These are phyloP conservation scores for Lacanobia oleracea DNA, from an alignment of 2,888 invertebrate species.

Conservation along the genomic window DNA sequence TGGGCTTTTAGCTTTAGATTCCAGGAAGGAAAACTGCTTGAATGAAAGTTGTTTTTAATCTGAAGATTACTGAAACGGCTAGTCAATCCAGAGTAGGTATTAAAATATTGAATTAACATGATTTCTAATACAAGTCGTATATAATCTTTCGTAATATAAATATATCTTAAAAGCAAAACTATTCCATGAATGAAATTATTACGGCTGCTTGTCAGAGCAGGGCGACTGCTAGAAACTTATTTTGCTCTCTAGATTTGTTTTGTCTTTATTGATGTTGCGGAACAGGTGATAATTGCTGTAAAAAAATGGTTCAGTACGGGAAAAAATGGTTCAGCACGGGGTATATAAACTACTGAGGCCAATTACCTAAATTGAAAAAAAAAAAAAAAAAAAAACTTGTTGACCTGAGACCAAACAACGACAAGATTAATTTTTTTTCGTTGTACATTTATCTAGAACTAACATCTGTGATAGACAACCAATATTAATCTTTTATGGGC, in stretches of 20 bases:
- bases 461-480: too few species aligned
- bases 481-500: not conserved
- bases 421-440: too few species aligned
- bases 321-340: not conserved
- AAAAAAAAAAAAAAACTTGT: too few species aligned
- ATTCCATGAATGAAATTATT: not conserved
- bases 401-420: too few species aligned
- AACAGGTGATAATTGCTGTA: not conserved
- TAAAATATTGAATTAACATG: conserved; percentile 9
- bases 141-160: too few species aligned
- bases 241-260: conserved; percentile 1
- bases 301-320: not conserved
- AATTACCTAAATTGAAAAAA: too few species aligned
- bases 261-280: not conserved
- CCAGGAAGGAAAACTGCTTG: not conserved
- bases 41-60: conserved; percentile 8
- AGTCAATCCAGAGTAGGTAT: not conserved
- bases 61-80: not conserved
- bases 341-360: too few species aligned
- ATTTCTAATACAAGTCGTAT: too few species aligned
- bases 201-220: not conserved
- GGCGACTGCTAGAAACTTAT: not conserved
- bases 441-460: not conserved
- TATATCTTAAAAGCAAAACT: conserved; percentile 16
- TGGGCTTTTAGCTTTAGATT: not conserved